Evolutionary conservation across 2,797 vertebrate genomes (phyloP).

Genomic region (Enteromius trimaculatus): DNA sequence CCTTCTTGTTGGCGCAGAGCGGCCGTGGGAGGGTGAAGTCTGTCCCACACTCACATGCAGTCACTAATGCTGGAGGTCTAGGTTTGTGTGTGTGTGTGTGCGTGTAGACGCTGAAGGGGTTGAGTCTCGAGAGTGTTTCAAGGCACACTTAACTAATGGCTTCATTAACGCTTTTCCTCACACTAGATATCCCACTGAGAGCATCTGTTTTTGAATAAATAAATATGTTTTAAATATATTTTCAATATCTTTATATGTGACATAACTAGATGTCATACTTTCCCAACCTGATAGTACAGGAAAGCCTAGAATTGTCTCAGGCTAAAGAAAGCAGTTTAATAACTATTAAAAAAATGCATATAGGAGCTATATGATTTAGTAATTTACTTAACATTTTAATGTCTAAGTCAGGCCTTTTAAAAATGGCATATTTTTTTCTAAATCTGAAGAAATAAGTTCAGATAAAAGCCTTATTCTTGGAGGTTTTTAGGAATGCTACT

Average conservation of each 20-base stretch:
- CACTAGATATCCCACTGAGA: not conserved
- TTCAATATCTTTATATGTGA: not conserved
- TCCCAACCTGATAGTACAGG: not conserved
- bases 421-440: not conserved
- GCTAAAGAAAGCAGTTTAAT: not conserved
- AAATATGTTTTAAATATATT: not conserved
- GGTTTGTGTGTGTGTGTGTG: not conserved
- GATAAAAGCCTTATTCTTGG: not conserved
- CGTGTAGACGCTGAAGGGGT: not conserved
- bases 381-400: not conserved
- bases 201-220: not conserved
- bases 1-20: constrained; percentile 34
- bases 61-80: not conserved
- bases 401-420: not conserved
- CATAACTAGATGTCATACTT: not conserved
- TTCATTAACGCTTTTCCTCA: not conserved
- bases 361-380: not conserved
- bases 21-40: constrained; percentile 32
- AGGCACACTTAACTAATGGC: constrained; percentile 1
- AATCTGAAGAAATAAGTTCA: not conserved
- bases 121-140: constrained; percentile 27
- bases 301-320: not conserved
- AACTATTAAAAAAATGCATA: too few relatives aligned
- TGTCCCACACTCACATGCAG: constrained; percentile 11
- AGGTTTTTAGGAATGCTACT: not conserved